Base-by-base conservation (phyloP, 2,113 vertebrate species). In the Oenanthe oenanthe region DNA sequence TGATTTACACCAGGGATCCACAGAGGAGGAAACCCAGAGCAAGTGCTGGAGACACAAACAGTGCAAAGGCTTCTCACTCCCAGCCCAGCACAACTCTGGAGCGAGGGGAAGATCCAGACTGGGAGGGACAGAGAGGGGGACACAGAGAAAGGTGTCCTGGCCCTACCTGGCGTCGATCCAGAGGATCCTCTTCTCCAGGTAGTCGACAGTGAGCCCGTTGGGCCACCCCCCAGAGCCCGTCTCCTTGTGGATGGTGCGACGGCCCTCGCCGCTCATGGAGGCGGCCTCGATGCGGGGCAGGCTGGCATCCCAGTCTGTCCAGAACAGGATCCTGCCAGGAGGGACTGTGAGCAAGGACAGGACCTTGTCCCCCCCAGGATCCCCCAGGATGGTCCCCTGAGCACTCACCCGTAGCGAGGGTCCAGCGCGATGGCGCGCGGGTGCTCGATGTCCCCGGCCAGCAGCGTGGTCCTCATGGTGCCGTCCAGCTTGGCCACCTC, bases 281-380 rank as follows among this genome's bases (percentile, higher is more conserved):
- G 99, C 99, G 0, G 99, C 99, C 96, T 99, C 99, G 2, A 99
- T 99, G 80, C 99, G 98, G 66, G 99, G 99, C 75, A 99, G 96
- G 96, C 98, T 99, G 83, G 99, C 99, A 0, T 99, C 99, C 99
- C 99, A 99, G 97, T 99, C 99, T 0, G 99, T 99, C 99, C 99
- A 99, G 96, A 99, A 99, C 9, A 99, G 98, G 95, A 99, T 99
- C 86, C 99, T 98, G 74, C 2, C 89, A 25, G 82, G 5, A 42
- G 63, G 58, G 45, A 73, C 63, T 17, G 63, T 5, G 0, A 71
- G 67, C 1, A 3, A 80, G 54, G 36, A 26, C 34, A 54, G 54
- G 1, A 79, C 32, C 50, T 22, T 3, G 9, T 36, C 20, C 40
- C 10, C 20, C 0, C 0, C 3, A 6, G 8, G 17, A 20, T 13